Conservation (phyloP, 2,113 vertebrate species). For the Pterophyllum scalare region DNA sequence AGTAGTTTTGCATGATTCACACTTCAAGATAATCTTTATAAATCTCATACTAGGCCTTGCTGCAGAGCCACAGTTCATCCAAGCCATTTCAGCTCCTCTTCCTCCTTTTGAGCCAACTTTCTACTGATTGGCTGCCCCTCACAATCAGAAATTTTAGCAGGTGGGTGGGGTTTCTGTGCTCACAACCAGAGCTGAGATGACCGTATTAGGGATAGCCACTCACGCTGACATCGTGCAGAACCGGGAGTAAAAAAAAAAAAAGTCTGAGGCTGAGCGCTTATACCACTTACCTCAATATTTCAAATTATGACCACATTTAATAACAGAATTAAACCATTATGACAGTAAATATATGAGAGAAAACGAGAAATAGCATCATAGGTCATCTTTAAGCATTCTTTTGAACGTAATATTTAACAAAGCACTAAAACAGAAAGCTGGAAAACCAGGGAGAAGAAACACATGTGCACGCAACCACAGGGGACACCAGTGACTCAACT, state of each 20-base stretch:
- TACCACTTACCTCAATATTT: neutral
- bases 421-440: neutral
- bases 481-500: neutral
- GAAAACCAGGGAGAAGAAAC: neutral
- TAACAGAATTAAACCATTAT: neutral
- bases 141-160: neutral
- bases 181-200: neutral
- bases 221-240: neutral
- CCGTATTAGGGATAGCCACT: neutral
- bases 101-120: neutral
- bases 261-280: no score
- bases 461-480: constrained; percentile 9
- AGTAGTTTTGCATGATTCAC: neutral
- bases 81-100: neutral
- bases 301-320: neutral
- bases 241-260: neutral
- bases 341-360: neutral
- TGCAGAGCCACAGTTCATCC: neutral
- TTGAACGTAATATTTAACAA: neutral
- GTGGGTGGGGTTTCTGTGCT: neutral
- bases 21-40: neutral
- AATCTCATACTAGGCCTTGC: neutral
- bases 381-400: neutral
- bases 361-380: neutral
- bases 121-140: neutral